Evolutionary conservation across 23 tunicate genomes (phyloP).

Genomic region (Ascidia mentula): DNA sequence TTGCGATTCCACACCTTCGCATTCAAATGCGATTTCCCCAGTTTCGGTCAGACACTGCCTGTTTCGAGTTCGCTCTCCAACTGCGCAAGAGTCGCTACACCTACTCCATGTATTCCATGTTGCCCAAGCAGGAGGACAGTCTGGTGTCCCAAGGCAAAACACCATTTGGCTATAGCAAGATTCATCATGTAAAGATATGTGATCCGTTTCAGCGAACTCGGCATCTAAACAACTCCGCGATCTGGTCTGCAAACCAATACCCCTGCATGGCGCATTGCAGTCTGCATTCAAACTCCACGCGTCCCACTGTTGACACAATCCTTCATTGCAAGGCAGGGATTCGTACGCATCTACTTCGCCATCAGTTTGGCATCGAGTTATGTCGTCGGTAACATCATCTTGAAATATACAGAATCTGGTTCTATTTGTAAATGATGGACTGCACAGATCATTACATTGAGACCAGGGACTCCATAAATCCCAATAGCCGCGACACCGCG

Average conservation of each 20-base stretch:
- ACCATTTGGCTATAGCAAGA: not conserved
- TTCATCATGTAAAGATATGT: not conserved
- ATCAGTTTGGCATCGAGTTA: not conserved
- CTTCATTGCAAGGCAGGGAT: constrained; percentile 13
- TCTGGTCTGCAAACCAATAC: not conserved
- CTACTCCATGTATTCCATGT: constrained; percentile 18
- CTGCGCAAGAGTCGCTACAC: constrained; percentile 23
- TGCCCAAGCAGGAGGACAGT: constrained; percentile 34
- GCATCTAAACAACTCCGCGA: constrained; percentile 19
- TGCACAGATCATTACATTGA: not conserved
- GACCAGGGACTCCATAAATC: not conserved
- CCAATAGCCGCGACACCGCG: not conserved
- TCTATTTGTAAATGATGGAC: constrained; percentile 3
- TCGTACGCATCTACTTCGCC: not conserved
- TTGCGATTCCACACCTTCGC: not conserved
- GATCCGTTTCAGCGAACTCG: not conserved
- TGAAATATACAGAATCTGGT: not conserved
- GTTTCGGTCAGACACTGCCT: constrained; percentile 21
- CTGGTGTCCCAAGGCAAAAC: constrained; percentile 12
- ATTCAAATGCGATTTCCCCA: not conserved
- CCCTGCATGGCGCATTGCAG: constrained; percentile 31
- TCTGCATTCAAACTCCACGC: constrained; percentile 12
- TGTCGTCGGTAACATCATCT: not conserved
- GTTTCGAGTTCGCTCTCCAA: constrained; percentile 8
- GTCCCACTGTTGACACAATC: constrained; percentile 22